Base-by-base conservation (phyloP, 2,113 vertebrate genomes). In the Neogobius melanostomus region DNA sequence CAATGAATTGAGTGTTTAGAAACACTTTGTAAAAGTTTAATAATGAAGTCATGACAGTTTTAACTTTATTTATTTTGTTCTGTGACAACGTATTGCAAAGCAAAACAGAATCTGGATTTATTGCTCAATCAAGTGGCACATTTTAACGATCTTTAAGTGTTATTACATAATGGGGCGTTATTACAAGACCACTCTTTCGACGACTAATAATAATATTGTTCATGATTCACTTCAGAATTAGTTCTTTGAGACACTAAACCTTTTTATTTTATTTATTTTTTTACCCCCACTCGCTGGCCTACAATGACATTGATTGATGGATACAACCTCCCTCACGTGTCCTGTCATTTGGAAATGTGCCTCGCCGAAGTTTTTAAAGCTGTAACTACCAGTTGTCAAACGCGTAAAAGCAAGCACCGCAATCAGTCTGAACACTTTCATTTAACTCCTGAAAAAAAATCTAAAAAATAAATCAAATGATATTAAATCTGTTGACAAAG, bases 271-370 rank as follows among this genome's bases (percentile, higher is more conserved):
- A 21, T 21, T 21, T 21, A 21, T 21, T 21, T 21, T 21, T 21
- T 21, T 21, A 21, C 21, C 21, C 73, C 11, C 43, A 43, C 51
- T 60, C 53, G 74, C 1, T 28, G 44, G 59, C 15, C 64, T 56
- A 57, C 68, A 36, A 36, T 74, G 53, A 61, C 72, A 71, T 72
- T 77, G 75, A 80, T 71, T 82, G 68, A 76, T 81, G 68, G 61
- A 0, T 43, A 49, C 16, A 51, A 15, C 60, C 68, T 59, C 73
- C 62, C 63, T 67, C n/a, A 8, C 7, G 75, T 79, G 70, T 79
- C 79, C 71, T 51, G 11, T 4, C 52, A 60, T 68, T 71, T 76
- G 72, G 66, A 81, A 72, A 71, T 74, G 68, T 82, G 70, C 56
- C 73, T 28, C 69, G 65, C 62, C n/a, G 43, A 16, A 61, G 43